Evolutionary conservation across 1,140 invertebrate genomes (phyloP).

Genomic region (Araneus ventricosus): DNA sequence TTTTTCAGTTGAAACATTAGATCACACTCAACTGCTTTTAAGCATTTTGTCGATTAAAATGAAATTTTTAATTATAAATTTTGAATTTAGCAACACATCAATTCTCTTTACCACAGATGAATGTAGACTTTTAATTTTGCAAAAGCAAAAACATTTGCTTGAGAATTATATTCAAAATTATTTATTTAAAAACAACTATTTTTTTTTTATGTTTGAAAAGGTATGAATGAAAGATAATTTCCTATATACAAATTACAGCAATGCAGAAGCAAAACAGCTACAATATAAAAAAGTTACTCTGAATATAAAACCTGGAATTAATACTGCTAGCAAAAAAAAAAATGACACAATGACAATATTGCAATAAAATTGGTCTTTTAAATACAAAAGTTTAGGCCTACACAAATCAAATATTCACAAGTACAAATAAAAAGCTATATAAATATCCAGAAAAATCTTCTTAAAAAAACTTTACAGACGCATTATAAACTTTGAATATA

Average conservation of each 20-base stretch:
- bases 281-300: constrained; percentile 30
- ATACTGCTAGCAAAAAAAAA: constrained; percentile 42
- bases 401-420: constrained; percentile 38
- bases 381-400: constrained; percentile 2
- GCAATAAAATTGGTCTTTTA: constrained; percentile 33
- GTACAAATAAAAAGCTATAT: constrained; percentile 63
- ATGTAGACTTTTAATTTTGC: too few relatives aligned
- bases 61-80: too few relatives aligned
- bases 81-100: too few relatives aligned
- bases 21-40: too few relatives aligned
- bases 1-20: too few relatives aligned
- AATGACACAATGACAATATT: constrained; percentile 35
- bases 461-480: constrained; percentile 51
- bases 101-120: too few relatives aligned
- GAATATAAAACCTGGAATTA: constrained; percentile 33
- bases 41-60: too few relatives aligned
- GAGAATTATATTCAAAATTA: too few relatives aligned
- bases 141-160: too few relatives aligned
- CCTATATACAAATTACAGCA: not conserved
- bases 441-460: constrained; percentile 53
- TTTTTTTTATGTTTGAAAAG: not conserved
- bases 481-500: constrained; percentile 55
- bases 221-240: not conserved
- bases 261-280: not conserved
- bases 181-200: not conserved